phyloP scores from a whole-genome alignment of 2,797 vertebrate genomes.

The Podarcis siculus region DNA sequence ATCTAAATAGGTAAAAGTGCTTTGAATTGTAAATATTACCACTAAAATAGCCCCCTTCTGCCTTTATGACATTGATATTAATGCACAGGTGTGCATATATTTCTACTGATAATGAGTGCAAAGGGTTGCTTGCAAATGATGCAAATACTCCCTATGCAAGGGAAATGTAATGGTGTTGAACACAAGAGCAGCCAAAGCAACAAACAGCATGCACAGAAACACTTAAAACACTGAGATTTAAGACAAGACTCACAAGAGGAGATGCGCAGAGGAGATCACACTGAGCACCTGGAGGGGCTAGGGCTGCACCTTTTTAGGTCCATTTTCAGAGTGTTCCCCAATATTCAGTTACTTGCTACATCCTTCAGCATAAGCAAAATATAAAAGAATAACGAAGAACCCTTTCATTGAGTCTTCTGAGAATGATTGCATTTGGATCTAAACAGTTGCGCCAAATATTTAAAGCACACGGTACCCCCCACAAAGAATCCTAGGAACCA shows the following conservation, averaged over 20 bases:
- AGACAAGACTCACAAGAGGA: background rate
- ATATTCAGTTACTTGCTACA: background rate
- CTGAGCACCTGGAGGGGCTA: background rate
- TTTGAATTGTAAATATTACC: background rate
- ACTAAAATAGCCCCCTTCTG: background rate
- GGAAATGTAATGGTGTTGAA: background rate
- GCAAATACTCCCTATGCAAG: too few species aligned
- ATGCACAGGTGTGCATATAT: background rate
- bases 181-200: background rate
- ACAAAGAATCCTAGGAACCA: too few species aligned
- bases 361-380: slow-evolving; percentile 1
- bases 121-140: background rate
- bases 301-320: background rate
- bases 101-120: background rate
- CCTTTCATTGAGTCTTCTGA: slow-evolving; percentile 4
- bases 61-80: background rate
- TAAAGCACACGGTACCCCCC: too few species aligned
- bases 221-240: background rate
- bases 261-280: background rate
- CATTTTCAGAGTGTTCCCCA: background rate
- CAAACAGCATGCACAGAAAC: background rate
- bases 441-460: background rate
- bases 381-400: background rate
- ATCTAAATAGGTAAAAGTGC: background rate
- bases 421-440: background rate